Base-by-base conservation (phyloP, 2,888 invertebrate species). In the Diloba caeruleocephala region DNA sequence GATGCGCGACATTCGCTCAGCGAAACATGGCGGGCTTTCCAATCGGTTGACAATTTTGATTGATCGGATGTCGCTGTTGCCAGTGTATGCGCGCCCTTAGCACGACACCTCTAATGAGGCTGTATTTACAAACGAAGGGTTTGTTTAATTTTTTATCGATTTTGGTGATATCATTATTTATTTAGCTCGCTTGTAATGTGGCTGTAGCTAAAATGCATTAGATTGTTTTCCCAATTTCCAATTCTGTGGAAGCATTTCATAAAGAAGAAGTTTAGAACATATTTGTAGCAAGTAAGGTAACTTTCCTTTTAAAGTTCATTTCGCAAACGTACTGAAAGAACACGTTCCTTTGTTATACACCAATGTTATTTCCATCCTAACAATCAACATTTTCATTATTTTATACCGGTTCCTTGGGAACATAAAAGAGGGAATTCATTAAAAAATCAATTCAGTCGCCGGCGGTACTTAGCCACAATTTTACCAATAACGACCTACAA, bases 41-140 rank as follows among this genome's bases (percentile, higher is more conserved):
- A 82, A 91, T 89, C 89, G 88, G 81, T 86, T 92, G 92, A 92
- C 92, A 91, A 89, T 90, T 90, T 88, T 92, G 92, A 92, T 92
- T 88, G 92, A 92, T 92, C 87, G 79, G 72, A 51, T 37, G 53
- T 52, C 59, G 54, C 31, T 15, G 52, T 71, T 60, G 76, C 44
- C 69, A 67, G 72, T 74, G 74, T 72, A 59, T 33, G 52, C 57
- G 45, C 70, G 56, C 73, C 71, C 73, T 72, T 66, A 72, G 43
- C 43, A 49, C 51, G 37, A 63, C 62, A 67, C 67, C 51, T 72
- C 74, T 82, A 85, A 86, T 83, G 84, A 84, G 82, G 76, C 72
- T 76, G 65, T 68, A 66, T 69, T 77, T 69, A 63, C 74, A 74
- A 75, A 76, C 69, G 65, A 55, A 36, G 60, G 63, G 62, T 71